Evolutionary conservation across 2,113 vertebrate genomes (phyloP).

Genomic region (Physeter macrocephalus): DNA sequence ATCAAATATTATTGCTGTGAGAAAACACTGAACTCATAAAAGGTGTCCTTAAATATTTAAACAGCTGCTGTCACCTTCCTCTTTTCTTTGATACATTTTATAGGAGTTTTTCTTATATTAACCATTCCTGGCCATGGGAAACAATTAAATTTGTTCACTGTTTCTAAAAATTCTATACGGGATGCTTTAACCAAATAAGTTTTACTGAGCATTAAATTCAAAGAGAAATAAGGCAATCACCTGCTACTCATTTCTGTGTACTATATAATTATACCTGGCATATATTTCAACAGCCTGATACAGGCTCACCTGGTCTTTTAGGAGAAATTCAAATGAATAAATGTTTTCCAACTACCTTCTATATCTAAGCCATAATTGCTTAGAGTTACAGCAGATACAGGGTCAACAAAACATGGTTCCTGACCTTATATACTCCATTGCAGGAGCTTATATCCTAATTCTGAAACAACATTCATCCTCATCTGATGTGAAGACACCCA

Average conservation of each 20-base stretch:
- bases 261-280: background rate
- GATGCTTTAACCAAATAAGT: background rate
- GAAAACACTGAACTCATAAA: constrained; percentile 22
- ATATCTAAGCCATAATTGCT: background rate
- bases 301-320: background rate
- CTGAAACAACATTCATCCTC: background rate
- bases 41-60: constrained; percentile 39
- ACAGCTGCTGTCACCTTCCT: background rate
- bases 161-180: constrained; percentile 25
- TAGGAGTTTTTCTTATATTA: constrained; percentile 25
- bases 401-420: background rate
- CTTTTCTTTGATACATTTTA: constrained; percentile 13
- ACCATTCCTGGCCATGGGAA: background rate
- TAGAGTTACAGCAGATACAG: background rate
- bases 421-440: background rate
- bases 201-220: background rate
- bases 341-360: background rate
- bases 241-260: background rate
- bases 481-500: background rate
- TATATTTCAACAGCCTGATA: background rate
- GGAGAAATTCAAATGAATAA: constrained; percentile 35
- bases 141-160: background rate
- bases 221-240: background rate
- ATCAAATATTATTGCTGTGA: constrained; percentile 22
- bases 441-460: constrained; percentile 13